A percentile compares a stretch with the other conserved stretches of the same genome.
Evolutionary conservation across 2,888 invertebrate species (phyloP).

Genomic region (Hoplodrina blanda): DNA sequence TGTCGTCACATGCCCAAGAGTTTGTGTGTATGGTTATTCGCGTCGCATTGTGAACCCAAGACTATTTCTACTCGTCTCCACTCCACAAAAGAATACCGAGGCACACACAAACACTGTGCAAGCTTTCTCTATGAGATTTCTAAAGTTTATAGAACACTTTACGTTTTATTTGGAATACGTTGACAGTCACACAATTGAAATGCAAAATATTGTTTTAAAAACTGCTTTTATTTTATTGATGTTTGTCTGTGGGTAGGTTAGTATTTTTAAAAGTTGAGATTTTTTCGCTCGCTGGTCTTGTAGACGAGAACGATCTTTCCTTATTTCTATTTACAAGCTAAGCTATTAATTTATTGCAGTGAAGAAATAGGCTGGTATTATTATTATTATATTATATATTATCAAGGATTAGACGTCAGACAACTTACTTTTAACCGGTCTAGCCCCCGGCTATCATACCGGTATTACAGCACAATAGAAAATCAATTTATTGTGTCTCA

Average conservation of each 20-base stretch:
- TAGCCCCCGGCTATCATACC: too few relatives aligned
- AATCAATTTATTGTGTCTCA: too few relatives aligned
- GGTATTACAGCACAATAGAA: too few relatives aligned
- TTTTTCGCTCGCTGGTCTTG: neutral
- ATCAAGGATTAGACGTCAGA: too few relatives aligned
- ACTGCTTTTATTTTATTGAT: slow-evolving; percentile 38
- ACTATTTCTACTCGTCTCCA: slow-evolving; percentile 63
- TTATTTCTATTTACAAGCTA: too few relatives aligned
- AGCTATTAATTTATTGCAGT: too few relatives aligned
- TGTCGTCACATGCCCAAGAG: slow-evolving; percentile 45
- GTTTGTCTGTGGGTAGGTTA: neutral
- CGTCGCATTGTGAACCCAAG: slow-evolving; percentile 62
- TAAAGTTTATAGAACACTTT: slow-evolving; percentile 63
- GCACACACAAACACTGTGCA: slow-evolving; percentile 55
- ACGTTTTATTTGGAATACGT: slow-evolving; percentile 53
- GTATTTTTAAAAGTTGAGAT: too few relatives aligned
- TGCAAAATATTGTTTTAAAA: slow-evolving; percentile 25
- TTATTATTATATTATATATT: too few relatives aligned
- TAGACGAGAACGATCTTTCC: neutral
- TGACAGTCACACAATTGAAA: slow-evolving; percentile 43
- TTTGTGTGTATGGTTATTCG: slow-evolving; percentile 60
- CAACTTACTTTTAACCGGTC: too few relatives aligned
- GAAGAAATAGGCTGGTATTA: too few relatives aligned
- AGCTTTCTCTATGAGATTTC: slow-evolving; percentile 59
- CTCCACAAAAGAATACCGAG: slow-evolving; percentile 63